phyloP scores from a whole-genome alignment of 2,113 vertebrate genomes.

The Zootoca vivipara region DNA sequence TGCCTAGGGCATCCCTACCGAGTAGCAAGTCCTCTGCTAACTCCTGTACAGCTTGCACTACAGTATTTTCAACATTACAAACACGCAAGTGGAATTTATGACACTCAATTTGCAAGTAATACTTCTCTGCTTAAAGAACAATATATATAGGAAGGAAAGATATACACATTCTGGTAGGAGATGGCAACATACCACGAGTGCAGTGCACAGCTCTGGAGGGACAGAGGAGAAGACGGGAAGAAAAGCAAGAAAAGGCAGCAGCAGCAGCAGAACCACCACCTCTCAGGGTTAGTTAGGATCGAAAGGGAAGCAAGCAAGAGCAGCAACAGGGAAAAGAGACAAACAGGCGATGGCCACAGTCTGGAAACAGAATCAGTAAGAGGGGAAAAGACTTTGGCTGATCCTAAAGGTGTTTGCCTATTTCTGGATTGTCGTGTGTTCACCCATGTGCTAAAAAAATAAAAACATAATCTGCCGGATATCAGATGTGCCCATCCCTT shows the following conservation, averaged over 20 bases:
- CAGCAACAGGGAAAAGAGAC: constrained; percentile 17
- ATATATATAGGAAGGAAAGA: neutral
- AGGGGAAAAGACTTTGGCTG: neutral
- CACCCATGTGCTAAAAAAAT: neutral
- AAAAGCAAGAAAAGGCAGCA: constrained; percentile 26
- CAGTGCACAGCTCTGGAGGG: neutral
- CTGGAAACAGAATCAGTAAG: constrained; percentile 24
- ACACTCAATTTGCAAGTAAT: neutral
- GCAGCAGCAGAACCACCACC: neutral
- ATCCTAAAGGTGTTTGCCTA: neutral
- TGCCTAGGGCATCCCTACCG: neutral
- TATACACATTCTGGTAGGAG: neutral
- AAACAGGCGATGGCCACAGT: neutral
- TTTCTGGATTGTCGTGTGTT: neutral
- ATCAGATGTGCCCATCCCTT: neutral
- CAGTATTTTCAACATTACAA: neutral
- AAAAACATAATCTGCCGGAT: neutral
- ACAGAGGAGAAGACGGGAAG: constrained; percentile 18
- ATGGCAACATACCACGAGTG: neutral
- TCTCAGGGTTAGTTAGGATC: constrained; percentile 14
- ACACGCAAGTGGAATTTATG: neutral
- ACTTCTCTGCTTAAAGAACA: neutral
- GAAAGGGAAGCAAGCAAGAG: constrained; percentile 33
- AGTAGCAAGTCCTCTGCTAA: neutral
- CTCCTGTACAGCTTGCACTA: neutral